Evolutionary conservation across 2,113 vertebrate species (phyloP).

Genomic region (Antechinus stuartii): DNA sequence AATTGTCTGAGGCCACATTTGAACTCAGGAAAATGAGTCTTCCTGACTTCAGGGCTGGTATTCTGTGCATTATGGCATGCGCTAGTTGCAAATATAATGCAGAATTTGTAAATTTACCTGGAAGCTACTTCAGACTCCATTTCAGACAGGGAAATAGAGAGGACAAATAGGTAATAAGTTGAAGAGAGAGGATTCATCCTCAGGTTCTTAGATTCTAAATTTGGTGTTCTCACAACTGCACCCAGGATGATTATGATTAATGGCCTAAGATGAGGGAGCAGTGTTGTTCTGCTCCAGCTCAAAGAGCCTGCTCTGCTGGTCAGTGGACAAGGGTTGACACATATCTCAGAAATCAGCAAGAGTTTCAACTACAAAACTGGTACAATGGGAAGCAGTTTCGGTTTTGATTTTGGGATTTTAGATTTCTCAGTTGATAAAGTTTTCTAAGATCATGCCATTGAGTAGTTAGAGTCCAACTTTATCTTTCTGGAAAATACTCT

Average conservation of each 20-base stretch:
- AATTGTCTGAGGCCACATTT: neutral
- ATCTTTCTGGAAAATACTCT: constrained; percentile 47
- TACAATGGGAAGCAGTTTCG: neutral
- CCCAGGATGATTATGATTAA: neutral
- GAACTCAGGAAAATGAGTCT: neutral
- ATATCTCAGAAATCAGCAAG: neutral
- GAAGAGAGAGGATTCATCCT: constrained; percentile 16
- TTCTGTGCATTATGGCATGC: fast-evolving
- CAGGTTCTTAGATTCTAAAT: neutral
- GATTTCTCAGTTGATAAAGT: constrained; percentile 8
- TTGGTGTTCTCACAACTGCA: neutral
- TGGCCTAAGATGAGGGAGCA: neutral
- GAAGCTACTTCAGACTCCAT: neutral
- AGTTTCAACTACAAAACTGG: neutral
- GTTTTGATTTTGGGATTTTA: neutral
- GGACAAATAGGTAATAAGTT: neutral
- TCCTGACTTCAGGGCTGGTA: neutral
- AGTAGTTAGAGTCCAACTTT: constrained; percentile 51
- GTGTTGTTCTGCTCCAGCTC: neutral
- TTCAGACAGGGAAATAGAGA: constrained; percentile 17
- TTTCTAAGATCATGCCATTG: constrained; percentile 16
- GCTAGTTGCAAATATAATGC: neutral
- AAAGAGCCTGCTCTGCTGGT: neutral
- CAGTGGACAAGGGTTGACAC: neutral
- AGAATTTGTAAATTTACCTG: neutral